A percentile compares a stretch with the other conserved stretches of the same genome.
Evolutionary conservation across 1,140 invertebrate species (phyloP).

Genomic region (Camponotus vicinus): DNA sequence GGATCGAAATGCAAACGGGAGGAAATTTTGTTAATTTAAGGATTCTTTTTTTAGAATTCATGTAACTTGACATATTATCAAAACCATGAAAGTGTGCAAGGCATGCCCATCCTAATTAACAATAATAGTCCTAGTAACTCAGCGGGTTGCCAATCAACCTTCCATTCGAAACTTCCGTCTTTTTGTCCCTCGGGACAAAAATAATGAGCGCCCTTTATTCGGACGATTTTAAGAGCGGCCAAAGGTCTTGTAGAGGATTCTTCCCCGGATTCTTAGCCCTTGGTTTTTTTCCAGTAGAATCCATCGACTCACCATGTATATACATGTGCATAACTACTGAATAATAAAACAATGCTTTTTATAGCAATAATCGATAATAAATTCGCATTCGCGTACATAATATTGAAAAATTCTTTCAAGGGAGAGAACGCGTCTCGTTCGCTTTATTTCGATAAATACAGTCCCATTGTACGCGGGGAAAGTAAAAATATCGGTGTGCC

Average conservation of each 20-base stretch:
- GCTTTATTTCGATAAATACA: constrained; percentile 31
- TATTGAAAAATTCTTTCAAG: constrained; percentile 6
- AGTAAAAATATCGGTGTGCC: constrained; percentile 50
- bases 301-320: background rate
- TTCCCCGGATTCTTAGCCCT: background rate
- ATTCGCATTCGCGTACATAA: background rate
- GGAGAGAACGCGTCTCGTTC: too few species aligned
- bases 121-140: constrained; percentile 80
- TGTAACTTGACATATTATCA: constrained; percentile 67
- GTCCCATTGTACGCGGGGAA: constrained; percentile 28
- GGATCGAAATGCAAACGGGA: constrained; percentile 42
- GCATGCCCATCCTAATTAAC: constrained; percentile 81
- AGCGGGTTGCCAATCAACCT: constrained; percentile 75
- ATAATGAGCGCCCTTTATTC: constrained; percentile 69
- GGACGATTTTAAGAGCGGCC: constrained; percentile 33
- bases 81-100: constrained; percentile 54
- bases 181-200: constrained; percentile 51
- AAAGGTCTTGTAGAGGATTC: background rate
- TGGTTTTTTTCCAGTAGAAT: background rate
- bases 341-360: constrained; percentile 12
- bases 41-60: constrained; percentile 54
- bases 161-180: constrained; percentile 66
- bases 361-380: constrained; percentile 7
- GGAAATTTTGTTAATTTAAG: constrained; percentile 44
- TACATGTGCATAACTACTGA: constrained; percentile 26